A percentile compares a stretch with the other conserved stretches of the same genome.
phyloP scores from a whole-genome alignment of 1,140 invertebrate genomes.

The Dendrolimus kikuchii region DNA sequence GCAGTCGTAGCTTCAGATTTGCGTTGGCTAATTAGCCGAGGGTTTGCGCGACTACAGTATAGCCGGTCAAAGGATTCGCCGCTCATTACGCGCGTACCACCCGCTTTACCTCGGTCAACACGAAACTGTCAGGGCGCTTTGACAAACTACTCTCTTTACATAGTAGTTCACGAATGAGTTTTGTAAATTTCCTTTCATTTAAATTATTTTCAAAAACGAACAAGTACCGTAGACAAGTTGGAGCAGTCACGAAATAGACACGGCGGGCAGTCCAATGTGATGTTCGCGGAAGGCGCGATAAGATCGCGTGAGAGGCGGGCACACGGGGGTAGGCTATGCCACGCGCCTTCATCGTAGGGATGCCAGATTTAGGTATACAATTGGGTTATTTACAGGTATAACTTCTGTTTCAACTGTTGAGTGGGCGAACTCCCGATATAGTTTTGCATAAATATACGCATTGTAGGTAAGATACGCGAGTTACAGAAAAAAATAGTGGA shows the following conservation, averaged over 20 bases:
- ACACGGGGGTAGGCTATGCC: slow-evolving; percentile 32
- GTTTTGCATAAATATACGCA: too few species aligned
- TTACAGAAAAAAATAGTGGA: neutral
- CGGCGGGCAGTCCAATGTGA: slow-evolving; percentile 49
- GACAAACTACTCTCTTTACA: slow-evolving; percentile 7
- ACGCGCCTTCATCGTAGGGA: slow-evolving; percentile 15
- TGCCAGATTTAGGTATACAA: slow-evolving; percentile 2
- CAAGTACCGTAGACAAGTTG: slow-evolving; percentile 27
- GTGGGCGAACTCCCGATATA: too few species aligned
- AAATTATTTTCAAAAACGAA: slow-evolving; percentile 9
- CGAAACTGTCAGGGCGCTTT: slow-evolving; percentile 17
- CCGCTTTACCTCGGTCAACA: slow-evolving; percentile 17
- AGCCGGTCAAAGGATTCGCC: slow-evolving; percentile 64
- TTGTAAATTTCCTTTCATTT: neutral
- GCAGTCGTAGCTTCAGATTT: slow-evolving; percentile 58
- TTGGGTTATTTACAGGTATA: neutral
- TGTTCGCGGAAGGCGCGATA: slow-evolving; percentile 65
- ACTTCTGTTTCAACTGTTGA: neutral
- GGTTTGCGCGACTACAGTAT: slow-evolving; percentile 45
- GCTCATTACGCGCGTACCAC: slow-evolving; percentile 53
- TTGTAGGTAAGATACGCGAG: neutral
- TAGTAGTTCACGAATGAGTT: too few species aligned
- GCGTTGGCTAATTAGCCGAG: slow-evolving; percentile 61
- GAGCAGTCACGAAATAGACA: slow-evolving; percentile 52
- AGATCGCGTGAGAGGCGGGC: slow-evolving; percentile 61